Base-by-base conservation (phyloP, 2,113 vertebrate species). In the Prolemur simus region DNA sequence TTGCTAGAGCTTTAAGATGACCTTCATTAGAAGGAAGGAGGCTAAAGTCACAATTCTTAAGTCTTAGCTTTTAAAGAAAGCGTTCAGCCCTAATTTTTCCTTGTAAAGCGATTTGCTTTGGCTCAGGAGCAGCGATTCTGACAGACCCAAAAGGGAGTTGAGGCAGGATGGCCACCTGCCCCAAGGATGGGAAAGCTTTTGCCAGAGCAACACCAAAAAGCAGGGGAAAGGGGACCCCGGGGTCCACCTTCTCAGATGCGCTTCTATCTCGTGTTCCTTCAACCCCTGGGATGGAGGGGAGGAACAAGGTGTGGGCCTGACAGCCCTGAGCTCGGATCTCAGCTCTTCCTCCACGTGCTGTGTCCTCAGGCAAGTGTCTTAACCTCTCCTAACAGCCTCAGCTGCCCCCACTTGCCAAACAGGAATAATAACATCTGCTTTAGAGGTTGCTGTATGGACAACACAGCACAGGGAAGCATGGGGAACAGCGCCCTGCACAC, bases 401-500 rank as follows among this genome's bases (percentile, higher is more conserved):
- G 29, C 4, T 45, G 37, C 12, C 54, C 66, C 10, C 29, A 12
- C 77, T 3, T 7, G n/a, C 20, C 47, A 49, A n/a, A 37, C 0
- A 14, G 42, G 18, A 37, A 5, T 1, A 25, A 39, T 8, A 4
- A 25, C 14, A 32, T 34, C 14, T 20, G 10, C 18, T 12, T 14
- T 5, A 8, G 32, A 13, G 54, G 80, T 39, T 8, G 64, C 2
- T 5, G 15, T 23, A 29, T 27, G 23, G 17, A 4, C 0, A 5
- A 47, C 58, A 32, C 0, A 0, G 60, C 20, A 18, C 42, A 1
- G 0, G 1, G 3, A 32, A 4, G 5, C 34, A 3, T 2, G 1
- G 1, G 6, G 56, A 37, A 27, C 0, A 8, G 47, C 10, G 49
- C 14, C 42, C 5, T 5, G 39, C n/a, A 14, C 6, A 34, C 78